A percentile compares a stretch with the other conserved stretches of the same genome.
Conservation (phyloP, 2,888 invertebrate species). For the Zhengitettix transpicula region DNA sequence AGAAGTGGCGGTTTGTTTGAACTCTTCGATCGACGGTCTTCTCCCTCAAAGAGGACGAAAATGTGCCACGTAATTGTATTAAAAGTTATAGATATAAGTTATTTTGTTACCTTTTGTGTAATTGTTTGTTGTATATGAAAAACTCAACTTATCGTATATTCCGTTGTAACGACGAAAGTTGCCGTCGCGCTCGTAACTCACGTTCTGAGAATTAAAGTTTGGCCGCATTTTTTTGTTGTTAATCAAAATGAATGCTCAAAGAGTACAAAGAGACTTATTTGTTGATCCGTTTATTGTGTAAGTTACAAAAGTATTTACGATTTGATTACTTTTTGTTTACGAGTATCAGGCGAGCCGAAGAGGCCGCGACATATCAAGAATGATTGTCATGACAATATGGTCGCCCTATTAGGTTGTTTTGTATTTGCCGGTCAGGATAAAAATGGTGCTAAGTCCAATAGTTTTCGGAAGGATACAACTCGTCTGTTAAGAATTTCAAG, state of each 20-base stretch:
- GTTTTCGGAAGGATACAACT: not conserved
- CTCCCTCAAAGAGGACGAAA: not conserved
- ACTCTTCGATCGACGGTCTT: not conserved
- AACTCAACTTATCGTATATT: no score
- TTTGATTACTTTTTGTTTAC: not conserved
- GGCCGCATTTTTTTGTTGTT: no score
- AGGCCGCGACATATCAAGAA: not conserved
- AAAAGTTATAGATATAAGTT: constrained; percentile 3
- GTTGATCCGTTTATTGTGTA: not conserved
- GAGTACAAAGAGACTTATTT: constrained; percentile 1
- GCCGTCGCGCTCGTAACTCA: no score
- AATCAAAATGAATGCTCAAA: not conserved
- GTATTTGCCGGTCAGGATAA: not conserved
- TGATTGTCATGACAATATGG: constrained; percentile 1
- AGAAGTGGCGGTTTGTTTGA: not conserved
- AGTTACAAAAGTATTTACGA: not conserved
- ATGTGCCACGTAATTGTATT: not conserved
- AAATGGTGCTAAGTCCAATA: constrained; percentile 6
- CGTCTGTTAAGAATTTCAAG: not conserved
- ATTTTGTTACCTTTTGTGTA: constrained; percentile 8
- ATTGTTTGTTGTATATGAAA: not conserved
- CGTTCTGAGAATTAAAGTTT: no score
- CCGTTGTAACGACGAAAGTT: no score
- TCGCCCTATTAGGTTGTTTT: not conserved
- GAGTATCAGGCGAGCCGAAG: not conserved